These are phyloP conservation scores for Hemibagrus wyckioides DNA, from an alignment of 2,113 vertebrate genomes.

Conservation along the genomic window DNA sequence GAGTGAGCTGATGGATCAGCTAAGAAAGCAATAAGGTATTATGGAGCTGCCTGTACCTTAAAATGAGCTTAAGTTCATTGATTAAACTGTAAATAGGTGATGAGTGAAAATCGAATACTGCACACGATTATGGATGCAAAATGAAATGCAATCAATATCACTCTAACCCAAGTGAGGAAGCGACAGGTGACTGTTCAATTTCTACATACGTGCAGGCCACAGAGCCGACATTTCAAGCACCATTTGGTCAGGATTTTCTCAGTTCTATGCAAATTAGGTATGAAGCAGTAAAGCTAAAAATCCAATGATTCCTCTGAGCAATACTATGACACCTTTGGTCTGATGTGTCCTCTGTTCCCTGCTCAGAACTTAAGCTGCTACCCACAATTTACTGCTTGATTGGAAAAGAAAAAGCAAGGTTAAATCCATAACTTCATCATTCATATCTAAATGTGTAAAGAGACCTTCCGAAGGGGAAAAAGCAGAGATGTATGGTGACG, in stretches of 20 bases:
- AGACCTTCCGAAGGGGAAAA: too few relatives aligned
- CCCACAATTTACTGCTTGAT: too few relatives aligned
- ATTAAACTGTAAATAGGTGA: background rate
- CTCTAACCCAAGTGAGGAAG: background rate
- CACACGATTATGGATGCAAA: background rate
- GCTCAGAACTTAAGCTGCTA: background rate
- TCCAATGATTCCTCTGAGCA: background rate
- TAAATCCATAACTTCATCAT: too few relatives aligned
- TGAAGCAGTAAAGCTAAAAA: background rate
- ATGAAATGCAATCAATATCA: background rate
- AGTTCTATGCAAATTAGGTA: background rate
- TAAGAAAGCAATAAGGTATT: background rate
- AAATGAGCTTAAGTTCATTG: background rate
- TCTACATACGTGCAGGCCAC: background rate
- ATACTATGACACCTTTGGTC: background rate
- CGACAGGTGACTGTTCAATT: background rate
- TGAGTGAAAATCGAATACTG: background rate
- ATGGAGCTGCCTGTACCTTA: background rate
- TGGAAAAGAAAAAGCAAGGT: too few relatives aligned
- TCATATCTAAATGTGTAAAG: too few relatives aligned
- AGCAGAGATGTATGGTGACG: too few relatives aligned
- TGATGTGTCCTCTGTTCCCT: background rate
- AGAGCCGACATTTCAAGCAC: background rate
- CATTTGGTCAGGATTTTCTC: background rate
- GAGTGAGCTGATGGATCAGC: background rate